Evolutionary conservation across 2,113 vertebrate species (phyloP).

Genomic region (Pleuronectes platessa): DNA sequence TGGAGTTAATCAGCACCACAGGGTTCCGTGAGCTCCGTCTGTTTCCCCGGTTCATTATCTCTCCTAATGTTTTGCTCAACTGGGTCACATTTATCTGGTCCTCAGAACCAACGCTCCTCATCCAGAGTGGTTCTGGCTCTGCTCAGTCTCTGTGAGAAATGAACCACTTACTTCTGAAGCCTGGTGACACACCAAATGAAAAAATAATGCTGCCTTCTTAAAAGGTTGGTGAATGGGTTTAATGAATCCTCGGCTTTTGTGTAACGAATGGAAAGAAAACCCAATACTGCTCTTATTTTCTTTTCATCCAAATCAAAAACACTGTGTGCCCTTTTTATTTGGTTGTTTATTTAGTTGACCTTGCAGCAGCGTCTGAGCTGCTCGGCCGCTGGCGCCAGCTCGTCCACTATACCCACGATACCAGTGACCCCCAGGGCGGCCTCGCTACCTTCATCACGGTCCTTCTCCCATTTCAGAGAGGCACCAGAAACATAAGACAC

Average conservation of each 20-base stretch:
- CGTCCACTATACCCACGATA: slow-evolving; percentile 23
- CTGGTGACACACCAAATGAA: slow-evolving; percentile 1
- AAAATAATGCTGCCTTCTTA: slow-evolving; percentile 9
- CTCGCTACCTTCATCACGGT: slow-evolving; percentile 25
- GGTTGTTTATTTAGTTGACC: slow-evolving; percentile 48
- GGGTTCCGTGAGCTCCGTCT: slow-evolving; percentile 50
- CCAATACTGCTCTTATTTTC: neutral
- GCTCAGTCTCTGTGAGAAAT: slow-evolving; percentile 12
- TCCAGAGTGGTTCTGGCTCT: neutral
- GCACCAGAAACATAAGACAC: slow-evolving; percentile 39
- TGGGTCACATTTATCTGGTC: slow-evolving; percentile 29
- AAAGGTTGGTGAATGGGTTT: slow-evolving; percentile 6
- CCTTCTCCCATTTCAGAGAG: slow-evolving; percentile 52
- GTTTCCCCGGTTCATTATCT: slow-evolving; percentile 32
- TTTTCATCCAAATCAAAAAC: slow-evolving; percentile 7
- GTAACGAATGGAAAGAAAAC: neutral
- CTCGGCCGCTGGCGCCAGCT: slow-evolving; percentile 18
- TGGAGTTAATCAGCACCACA: slow-evolving; percentile 45
- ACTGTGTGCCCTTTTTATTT: slow-evolving; percentile 30
- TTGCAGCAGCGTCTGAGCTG: slow-evolving; percentile 33
- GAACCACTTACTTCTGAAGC: slow-evolving; percentile 11
- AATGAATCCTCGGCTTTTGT: slow-evolving; percentile 1
- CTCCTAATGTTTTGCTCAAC: slow-evolving; percentile 31
- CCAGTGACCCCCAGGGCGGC: slow-evolving; percentile 39
- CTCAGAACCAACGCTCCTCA: neutral